phyloP scores from a whole-genome alignment of 92 coral and sea anemone species.

The Porites evermanni region DNA sequence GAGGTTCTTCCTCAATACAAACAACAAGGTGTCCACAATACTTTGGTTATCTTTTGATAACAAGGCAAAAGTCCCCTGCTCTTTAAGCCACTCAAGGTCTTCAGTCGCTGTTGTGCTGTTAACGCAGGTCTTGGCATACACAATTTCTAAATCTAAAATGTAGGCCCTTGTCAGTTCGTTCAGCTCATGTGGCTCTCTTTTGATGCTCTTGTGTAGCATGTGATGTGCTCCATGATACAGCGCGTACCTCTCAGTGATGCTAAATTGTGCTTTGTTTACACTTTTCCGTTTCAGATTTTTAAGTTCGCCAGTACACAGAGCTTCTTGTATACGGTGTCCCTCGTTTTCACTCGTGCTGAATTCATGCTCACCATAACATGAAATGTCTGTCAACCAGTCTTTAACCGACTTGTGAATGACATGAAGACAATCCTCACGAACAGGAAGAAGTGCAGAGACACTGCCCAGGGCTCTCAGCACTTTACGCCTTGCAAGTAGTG shows the following conservation, averaged over 20 bases:
- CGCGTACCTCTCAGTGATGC: neutral
- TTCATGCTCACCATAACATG: constrained; percentile 7
- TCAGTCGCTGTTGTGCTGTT: neutral
- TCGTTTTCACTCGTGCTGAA: constrained; percentile 26
- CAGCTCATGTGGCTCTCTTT: too few species aligned
- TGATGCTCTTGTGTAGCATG: neutral
- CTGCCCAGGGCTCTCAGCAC: neutral
- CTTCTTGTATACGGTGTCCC: constrained; percentile 47
- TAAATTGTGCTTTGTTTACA: neutral
- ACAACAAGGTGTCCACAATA: neutral
- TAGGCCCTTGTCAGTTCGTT: neutral
- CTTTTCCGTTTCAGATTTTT: constrained; percentile 10
- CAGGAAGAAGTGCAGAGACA: constrained; percentile 50
- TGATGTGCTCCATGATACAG: neutral
- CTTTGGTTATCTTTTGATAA: neutral
- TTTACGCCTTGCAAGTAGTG: neutral
- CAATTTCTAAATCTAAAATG: neutral
- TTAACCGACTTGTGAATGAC: constrained; percentile 64
- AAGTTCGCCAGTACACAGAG: constrained; percentile 30
- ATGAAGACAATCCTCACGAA: constrained; percentile 45
- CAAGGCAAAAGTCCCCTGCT: neutral
- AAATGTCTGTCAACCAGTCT: constrained; percentile 45
- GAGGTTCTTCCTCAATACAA: neutral
- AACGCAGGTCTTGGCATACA: neutral
- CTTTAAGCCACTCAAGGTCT: neutral